Evolutionary conservation across 1,140 invertebrate species (phyloP), one percentile per base, ranked within the genome.

Genomic region (Zaprionus camerounensis): DNA sequence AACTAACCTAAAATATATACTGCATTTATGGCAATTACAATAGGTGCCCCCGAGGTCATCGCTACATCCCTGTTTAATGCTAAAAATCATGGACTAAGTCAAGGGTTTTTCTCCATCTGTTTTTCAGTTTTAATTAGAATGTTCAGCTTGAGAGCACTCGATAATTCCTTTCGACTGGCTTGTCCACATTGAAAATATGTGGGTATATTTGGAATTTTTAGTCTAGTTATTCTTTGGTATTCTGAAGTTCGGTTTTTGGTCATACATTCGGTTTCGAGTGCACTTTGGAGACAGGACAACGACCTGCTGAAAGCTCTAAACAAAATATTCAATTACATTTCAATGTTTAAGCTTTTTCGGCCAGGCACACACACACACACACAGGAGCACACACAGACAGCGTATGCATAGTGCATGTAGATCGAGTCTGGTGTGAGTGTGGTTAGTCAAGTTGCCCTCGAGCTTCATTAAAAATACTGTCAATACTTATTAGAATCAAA

Each of bases 401-500:
- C n/a, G n/a, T 5, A 38, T 31, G 24, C 5, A 28, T 26, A 22
- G 36, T 67, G 61, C 59, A 53, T 66, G 38, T 64, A 71, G 22
- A 31, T 36, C 44, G 38, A 65, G 55, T 41, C 34, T 71, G 56
- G 9, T 9, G 4, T 26, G 56, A 15, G 58, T 26, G 17, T 57
- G 57, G 49, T 38, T 36, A 51, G 41, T 28, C 22, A 62, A 34
- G 26, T 20, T 17, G 31, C 15, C 22, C 26, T 58, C 59, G 66
- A 49, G 76, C 68, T 88, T 87, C 84, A 87, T 87, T 87, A 88
- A 87, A 88, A 87, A 88, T 83, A 76, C 84, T 88, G 84, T 88
- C 84, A 88, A 87, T 87, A 87, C 84, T 83, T 87, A 87, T 88
- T 83, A 87, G 83, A 87, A 86, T 88, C 84, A 87, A 87, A 87